Evolutionary conservation across 2,888 invertebrate species (phyloP).

Genomic region (Phyllotreta cruciferae): DNA sequence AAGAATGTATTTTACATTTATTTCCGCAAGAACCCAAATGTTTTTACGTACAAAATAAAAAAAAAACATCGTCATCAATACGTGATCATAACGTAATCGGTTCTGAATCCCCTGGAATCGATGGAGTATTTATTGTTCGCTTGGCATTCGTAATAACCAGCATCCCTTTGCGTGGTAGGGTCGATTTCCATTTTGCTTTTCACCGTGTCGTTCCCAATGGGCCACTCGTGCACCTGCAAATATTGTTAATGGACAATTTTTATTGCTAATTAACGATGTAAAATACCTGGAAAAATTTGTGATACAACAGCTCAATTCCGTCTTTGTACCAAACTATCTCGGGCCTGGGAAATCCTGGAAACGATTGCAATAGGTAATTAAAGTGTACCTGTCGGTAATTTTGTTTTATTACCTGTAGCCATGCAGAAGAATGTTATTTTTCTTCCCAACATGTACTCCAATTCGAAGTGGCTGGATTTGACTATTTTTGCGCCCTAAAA

Average conservation of each 20-base stretch:
- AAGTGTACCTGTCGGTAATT: not conserved
- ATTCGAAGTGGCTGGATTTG: conserved; percentile 74
- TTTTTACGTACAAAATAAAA: not conserved
- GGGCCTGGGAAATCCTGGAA: conserved; percentile 69
- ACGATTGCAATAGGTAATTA: conserved; percentile 1
- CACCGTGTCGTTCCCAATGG: conserved; percentile 68
- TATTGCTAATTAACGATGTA: not conserved
- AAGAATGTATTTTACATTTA: no score
- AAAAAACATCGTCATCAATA: conserved; percentile 50
- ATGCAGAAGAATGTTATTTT: conserved; percentile 80
- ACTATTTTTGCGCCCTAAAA: conserved; percentile 73
- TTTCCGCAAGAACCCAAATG: conserved; percentile 1
- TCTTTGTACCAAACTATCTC: conserved; percentile 82
- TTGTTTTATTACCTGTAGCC: conserved; percentile 63
- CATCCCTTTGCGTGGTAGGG: conserved; percentile 75
- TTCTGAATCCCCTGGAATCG: conserved; percentile 71
- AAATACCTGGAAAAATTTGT: conserved; percentile 71
- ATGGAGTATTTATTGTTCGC: conserved; percentile 76
- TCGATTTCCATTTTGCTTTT: conserved; percentile 79
- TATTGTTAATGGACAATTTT: no score
- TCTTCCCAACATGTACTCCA: conserved; percentile 76
- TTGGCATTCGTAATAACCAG: conserved; percentile 75
- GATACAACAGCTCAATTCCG: conserved; percentile 76
- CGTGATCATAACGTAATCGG: conserved; percentile 67
- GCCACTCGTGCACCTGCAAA: conserved; percentile 70